These are phyloP conservation scores for Epicampocera succincta DNA, from an alignment of 2,888 invertebrate genomes.

Conservation along the genomic window DNA sequence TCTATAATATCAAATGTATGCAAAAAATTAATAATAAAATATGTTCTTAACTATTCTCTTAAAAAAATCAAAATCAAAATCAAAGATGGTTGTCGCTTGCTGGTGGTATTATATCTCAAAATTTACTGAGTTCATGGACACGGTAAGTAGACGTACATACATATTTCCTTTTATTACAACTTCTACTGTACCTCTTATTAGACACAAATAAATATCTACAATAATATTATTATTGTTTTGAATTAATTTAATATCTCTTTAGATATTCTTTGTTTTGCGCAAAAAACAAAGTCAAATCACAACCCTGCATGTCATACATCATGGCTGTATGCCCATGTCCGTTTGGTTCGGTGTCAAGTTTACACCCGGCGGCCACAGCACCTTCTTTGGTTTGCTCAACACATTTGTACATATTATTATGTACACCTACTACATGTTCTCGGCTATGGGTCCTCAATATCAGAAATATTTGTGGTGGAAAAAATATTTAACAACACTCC, in stretches of 20 bases:
- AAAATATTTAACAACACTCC: constrained; percentile 94
- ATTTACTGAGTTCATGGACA: constrained; percentile 97
- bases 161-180: no score
- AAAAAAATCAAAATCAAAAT: constrained; percentile 6
- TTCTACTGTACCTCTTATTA: no score
- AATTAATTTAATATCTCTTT: constrained; percentile 70
- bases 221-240: constrained; percentile 5
- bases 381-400: constrained; percentile 96
- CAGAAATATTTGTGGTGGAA: constrained; percentile 98
- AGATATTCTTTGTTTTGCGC: constrained; percentile 96
- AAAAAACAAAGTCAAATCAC: constrained; percentile 97
- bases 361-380: constrained; percentile 97
- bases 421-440: constrained; percentile 96
- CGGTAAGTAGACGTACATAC: constrained; percentile 85
- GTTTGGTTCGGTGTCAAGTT: constrained; percentile 99
- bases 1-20: constrained; percentile 5
- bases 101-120: constrained; percentile 99
- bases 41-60: constrained; percentile 28
- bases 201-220: no score
- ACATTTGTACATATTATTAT: constrained; percentile 98
- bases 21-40: constrained; percentile 33
- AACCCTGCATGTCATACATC: constrained; percentile 96
- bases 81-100: constrained; percentile 94
- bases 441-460: constrained; percentile 93
- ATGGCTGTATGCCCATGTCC: constrained; percentile 98